Evolutionary conservation across 1,140 invertebrate species (phyloP), one percentile per base, ranked within the genome.

Genomic region (Scaptodrosophila lebanonensis): DNA sequence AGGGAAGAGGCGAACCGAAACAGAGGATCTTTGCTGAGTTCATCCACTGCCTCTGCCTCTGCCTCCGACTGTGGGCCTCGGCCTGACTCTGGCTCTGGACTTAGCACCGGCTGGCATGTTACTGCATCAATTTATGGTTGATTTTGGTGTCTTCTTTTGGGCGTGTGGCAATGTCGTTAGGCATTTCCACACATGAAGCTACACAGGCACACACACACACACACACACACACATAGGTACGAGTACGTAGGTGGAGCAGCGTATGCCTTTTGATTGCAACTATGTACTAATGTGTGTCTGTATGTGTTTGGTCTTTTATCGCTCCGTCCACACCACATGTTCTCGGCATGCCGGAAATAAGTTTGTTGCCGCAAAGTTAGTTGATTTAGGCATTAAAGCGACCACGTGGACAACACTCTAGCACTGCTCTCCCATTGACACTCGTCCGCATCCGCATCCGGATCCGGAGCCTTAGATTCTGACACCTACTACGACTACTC

Each of bases 381-480:
- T 82, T 82, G 75, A 82, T 82, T 82, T 82, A 82, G 75, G 75
- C 75, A 82, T 82, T 82, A 82, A 82, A 82, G 75, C 68, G 71
- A 76, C 76, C 43, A 13, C 68, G 51, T 36, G 18, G 20, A 40
- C 39, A 49, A 35, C 30, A 43, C 47, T 44, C 40, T 35, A n/a
- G 13, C 7, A 35, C 62, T 32, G 45, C 45, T 9, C 3, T 13
- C 17, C 45, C 7, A 17, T 11, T 12, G 27, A 20, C 70, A 66
- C 61, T 70, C 62, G 66, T n/a, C n/a, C n/a, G n/a, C n/a, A n/a
- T n/a, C n/a, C n/a, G n/a, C n/a, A n/a, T n/a, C n/a, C n/a, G n/a
- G n/a, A n/a, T n/a, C n/a, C n/a, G n/a, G n/a, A n/a, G n/a, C n/a
- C n/a, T n/a, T n/a, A n/a, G n/a, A n/a, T n/a, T n/a, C n/a, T n/a